Percentiles rank a stretch among this genome's conserved stretches.
Evolutionary conservation across 35 echinoderm and acorn worm genomes (phyloP).

Genomic region (Lytechinus variegatus): DNA sequence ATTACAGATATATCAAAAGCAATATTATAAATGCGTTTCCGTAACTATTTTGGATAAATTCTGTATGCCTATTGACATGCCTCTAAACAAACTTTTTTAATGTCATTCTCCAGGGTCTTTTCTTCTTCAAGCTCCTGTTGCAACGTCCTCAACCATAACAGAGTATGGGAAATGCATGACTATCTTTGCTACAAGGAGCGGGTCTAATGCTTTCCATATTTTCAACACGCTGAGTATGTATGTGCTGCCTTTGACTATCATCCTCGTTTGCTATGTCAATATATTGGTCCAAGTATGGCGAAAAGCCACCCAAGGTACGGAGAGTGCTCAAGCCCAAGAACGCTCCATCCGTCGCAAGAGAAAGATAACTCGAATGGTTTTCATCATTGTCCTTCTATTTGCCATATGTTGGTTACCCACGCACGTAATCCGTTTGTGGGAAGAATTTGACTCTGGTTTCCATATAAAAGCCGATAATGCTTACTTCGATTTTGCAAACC

Average conservation of each 20-base stretch:
- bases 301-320: slow-evolving; percentile 63
- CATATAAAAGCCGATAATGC: not conserved
- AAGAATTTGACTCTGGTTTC: slow-evolving; percentile 53
- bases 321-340: slow-evolving; percentile 78
- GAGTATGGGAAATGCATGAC: slow-evolving; percentile 51
- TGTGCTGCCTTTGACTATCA: slow-evolving; percentile 59
- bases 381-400: slow-evolving; percentile 74
- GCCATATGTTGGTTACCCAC: slow-evolving; percentile 76
- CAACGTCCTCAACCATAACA: slow-evolving; percentile 60
- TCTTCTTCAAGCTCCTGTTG: slow-evolving; percentile 71
- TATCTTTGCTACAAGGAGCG: slow-evolving; percentile 27
- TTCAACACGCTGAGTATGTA: slow-evolving; percentile 71
- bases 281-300: slow-evolving; percentile 78
- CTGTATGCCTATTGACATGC: too few relatives aligned
- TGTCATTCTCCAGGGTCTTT: slow-evolving; percentile 63
- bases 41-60: too few relatives aligned
- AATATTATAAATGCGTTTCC: too few relatives aligned
- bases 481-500: slow-evolving; percentile 27
- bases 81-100: too few relatives aligned
- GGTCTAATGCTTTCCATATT: slow-evolving; percentile 61
- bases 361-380: slow-evolving; percentile 87
- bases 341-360: slow-evolving; percentile 73
- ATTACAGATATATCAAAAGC: not conserved
- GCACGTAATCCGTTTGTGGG: slow-evolving; percentile 59
- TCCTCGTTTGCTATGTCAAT: slow-evolving; percentile 68